These are phyloP conservation scores for Bufo bufo DNA, from an alignment of 2,113 vertebrate genomes.

Conservation along the genomic window DNA sequence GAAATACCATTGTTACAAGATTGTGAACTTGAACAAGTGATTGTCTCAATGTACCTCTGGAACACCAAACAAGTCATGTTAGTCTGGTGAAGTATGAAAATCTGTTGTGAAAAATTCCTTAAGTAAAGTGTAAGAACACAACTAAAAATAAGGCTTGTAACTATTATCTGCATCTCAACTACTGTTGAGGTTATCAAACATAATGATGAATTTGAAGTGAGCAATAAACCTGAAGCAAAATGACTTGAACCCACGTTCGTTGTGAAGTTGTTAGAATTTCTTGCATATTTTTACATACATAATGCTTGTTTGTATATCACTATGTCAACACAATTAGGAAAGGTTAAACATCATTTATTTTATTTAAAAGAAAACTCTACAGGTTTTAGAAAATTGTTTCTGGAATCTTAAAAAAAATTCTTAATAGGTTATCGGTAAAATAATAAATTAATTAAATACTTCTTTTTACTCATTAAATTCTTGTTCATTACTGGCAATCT, in stretches of 20 bases:
- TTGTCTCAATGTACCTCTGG: background rate
- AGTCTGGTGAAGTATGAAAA: background rate
- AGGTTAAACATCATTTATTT: constrained; percentile 25
- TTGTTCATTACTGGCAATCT: background rate
- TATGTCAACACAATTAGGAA: constrained; percentile 40
- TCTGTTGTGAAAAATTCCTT: background rate
- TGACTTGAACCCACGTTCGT: background rate
- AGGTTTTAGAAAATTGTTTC: background rate
- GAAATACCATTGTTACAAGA: background rate
- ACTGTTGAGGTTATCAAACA: background rate
- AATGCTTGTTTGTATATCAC: constrained; percentile 36
- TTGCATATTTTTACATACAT: constrained; percentile 43
- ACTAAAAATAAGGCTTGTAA: background rate
- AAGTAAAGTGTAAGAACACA: background rate
- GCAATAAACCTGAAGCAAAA: constrained; percentile 18
- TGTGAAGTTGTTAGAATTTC: constrained; percentile 6
- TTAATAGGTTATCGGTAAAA: background rate
- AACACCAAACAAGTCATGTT: background rate
- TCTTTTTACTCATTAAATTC: background rate
- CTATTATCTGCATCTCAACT: background rate
- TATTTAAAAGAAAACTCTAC: constrained; percentile 10
- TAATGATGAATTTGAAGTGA: constrained; percentile 11
- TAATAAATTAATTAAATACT: background rate
- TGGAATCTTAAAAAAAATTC: no score
- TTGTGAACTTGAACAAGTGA: constrained; percentile 7